Evolutionary conservation across 2,797 vertebrate species (phyloP).

Genomic region (Chrysocyon brachyurus): DNA sequence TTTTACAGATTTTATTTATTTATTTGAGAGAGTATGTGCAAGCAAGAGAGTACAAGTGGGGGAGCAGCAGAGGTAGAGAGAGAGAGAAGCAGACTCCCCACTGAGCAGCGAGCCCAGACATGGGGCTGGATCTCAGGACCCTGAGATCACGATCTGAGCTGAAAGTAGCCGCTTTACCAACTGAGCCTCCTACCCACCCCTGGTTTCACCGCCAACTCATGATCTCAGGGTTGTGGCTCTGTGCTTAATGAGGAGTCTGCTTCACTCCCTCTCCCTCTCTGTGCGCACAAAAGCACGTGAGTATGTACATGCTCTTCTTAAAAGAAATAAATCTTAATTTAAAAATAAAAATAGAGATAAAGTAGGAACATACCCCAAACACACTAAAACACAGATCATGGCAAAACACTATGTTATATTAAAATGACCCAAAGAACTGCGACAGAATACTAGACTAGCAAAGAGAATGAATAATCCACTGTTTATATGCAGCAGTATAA

Average conservation of each 20-base stretch:
- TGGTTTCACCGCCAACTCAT: not conserved
- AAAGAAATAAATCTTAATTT: not conserved
- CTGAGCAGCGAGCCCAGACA: too few relatives aligned
- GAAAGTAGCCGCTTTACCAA: not conserved
- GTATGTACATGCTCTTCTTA: not conserved
- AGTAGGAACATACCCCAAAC: not conserved
- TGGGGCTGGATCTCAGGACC: too few relatives aligned
- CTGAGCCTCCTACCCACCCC: not conserved
- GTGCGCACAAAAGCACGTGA: not conserved
- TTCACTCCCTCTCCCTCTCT: not conserved
- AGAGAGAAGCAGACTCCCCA: too few relatives aligned
- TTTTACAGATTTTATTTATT: too few relatives aligned
- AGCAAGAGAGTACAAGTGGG: too few relatives aligned
- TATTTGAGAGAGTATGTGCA: too few relatives aligned
- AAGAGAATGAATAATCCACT: slow-evolving; percentile 4
- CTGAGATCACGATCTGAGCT: too few relatives aligned
- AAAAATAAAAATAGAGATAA: slow-evolving; percentile 29
- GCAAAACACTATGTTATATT: not conserved
- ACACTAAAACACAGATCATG: not conserved
- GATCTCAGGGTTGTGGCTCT: not conserved
- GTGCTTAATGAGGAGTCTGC: not conserved
- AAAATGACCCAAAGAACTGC: not conserved
- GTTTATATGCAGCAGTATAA: not conserved
- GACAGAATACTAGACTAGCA: not conserved
- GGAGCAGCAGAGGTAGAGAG: too few relatives aligned